These are phyloP conservation scores for Dryocosmus kuriphilus DNA, from an alignment of 2,888 invertebrate species.

Conservation along the genomic window DNA sequence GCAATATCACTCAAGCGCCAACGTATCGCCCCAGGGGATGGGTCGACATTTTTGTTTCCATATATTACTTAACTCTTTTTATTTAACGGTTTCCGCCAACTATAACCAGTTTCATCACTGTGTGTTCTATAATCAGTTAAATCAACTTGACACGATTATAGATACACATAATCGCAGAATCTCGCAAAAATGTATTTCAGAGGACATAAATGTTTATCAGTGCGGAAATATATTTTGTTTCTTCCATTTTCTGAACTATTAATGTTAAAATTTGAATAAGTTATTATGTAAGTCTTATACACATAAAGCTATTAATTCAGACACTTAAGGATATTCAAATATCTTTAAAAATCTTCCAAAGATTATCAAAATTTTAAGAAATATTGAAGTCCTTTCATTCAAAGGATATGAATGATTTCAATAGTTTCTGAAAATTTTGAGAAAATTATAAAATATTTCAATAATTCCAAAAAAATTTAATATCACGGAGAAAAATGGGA, in stretches of 20 bases:
- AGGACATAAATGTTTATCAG: conserved; percentile 25
- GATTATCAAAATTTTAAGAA: too few species aligned
- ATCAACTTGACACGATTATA: conserved; percentile 23
- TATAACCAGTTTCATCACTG: conserved; percentile 14
- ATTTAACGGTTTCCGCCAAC: conserved; percentile 4
- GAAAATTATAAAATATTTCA: too few species aligned
- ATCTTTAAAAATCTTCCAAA: too few species aligned
- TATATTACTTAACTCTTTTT: conserved; percentile 5
- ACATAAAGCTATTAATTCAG: too few species aligned
- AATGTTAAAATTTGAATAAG: not conserved
- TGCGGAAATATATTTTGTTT: conserved; percentile 21
- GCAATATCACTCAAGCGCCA: conserved; percentile 8
- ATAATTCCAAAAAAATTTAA: too few species aligned
- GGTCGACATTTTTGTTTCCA: not conserved
- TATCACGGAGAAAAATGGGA: too few species aligned
- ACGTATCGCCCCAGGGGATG: not conserved
- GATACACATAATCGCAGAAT: not conserved
- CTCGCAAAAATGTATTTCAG: not conserved
- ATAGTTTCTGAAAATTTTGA: too few species aligned
- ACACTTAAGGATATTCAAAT: too few species aligned
- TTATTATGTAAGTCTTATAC: too few species aligned
- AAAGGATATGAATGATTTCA: too few species aligned
- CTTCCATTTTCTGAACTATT: not conserved
- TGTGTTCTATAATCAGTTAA: conserved; percentile 7
- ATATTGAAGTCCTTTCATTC: too few species aligned